Base-by-base conservation (phyloP, 1,140 invertebrate species). In the Cyclargus thomasi region DNA sequence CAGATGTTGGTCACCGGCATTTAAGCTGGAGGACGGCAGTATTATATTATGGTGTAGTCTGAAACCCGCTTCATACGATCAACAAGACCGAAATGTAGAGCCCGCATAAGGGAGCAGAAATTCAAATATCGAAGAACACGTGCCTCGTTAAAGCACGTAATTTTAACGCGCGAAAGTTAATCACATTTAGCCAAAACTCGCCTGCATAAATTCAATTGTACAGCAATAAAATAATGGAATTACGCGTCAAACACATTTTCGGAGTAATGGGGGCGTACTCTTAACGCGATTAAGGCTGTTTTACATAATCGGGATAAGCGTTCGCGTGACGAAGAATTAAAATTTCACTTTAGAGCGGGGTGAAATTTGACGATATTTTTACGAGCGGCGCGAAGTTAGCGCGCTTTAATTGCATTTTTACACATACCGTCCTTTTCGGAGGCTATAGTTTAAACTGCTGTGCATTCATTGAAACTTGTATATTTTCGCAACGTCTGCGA, bases 201-300 rank as follows among this genome's bases (percentile, higher is more conserved):
- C 76, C 75, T 73, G 67, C 68, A 69, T 67, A 72, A 66, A 67
- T 67, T 67, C 55, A 67, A 62, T 67, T 67, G 10, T 67, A 67
- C 23, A 55, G 72, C 73, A 75, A 80, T 80, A 76, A 80, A 74
- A 76, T 80, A 76, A 80, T 80, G 71, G 70, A 70, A 74, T 77
- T 77, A 75, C 68, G 63, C 76, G 73, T 78, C 76, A 78, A 76
- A 76, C 76, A 67, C 65, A 67, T 67, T 67, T 67, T 39, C 29
- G 65, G 29, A 29, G 29, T 67, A 67, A 62, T 67, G 65, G 75
- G 71, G 64, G 59, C 65, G 70, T 29, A 67, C 65, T 67, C 67
- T 74, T 69, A 76, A 78, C 67, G 67, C 65, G 73, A 78, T 78
- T 78, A 78, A 70, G 66, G 62, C 70, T 74, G 74, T 65, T 79